Base-by-base conservation (phyloP, 1,140 invertebrate genomes). In the Leguminivora glycinivorella region DNA sequence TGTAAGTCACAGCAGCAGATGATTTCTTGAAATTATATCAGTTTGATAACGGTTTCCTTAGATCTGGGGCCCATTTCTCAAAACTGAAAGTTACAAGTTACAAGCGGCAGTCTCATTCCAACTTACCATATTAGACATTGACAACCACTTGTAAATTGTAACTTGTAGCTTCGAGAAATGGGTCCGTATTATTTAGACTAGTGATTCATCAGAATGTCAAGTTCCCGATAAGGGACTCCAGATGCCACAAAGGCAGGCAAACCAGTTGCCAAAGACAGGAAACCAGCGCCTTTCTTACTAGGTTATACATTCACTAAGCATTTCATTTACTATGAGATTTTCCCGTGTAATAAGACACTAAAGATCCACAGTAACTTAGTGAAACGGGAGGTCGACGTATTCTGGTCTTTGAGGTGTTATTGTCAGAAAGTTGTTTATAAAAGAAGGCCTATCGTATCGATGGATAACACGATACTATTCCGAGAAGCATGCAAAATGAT, bases 191-290 rank as follows among this genome's bases (percentile, higher is more conserved):
- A 63, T 63, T 34, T 12, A n/a, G 19, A n/a, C 7, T 9, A 26
- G 12, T 60, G 25, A 29, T 26, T 29, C 25, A 29, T 34, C 34
- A 63, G 2, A 34, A 63, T 63, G 58, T 63, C 26, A 31, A 31
- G 26, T 31, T 63, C 58, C 58, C 26, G 58, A 34, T 63, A 63
- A 63, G 58, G 58, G 6, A 19, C 26, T 3, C 58, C 34, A 34
- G 25, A 17, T 63, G 26, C 14, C 58, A n/a, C 10, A 60, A 29
- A 26, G 14, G 25, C 58, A 25, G 19, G 56, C 58, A 63, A 63
- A 63, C 26, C n/a, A 63, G 58, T 63, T 63, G 17, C 4, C 14
- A 31, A 31, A 24, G 25, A 19, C 58, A 63, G 56, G 56, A 63
- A 31, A 63, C 14, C 26, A 29, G 58, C 56, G 56, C 26, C 58